Base-by-base conservation (phyloP, 2,797 vertebrate species). In the Danio jaintianensis region DNA sequence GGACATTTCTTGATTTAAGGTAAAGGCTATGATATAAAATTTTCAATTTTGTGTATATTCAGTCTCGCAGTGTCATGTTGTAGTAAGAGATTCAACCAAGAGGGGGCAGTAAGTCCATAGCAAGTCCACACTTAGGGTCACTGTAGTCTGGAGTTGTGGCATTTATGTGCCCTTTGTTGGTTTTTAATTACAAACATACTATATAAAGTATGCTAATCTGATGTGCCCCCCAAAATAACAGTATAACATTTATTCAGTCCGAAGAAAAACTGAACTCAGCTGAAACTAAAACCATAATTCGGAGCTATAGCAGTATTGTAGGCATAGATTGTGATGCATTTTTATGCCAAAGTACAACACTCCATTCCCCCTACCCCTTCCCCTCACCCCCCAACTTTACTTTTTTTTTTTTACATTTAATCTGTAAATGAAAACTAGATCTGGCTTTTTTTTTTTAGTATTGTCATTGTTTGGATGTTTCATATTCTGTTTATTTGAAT, bases 31-130 rank as follows among this genome's bases (percentile, higher is more conserved):
- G 15, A 36, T 68, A 7, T 13, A 36, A 50, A 15, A 48, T 50
- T 2, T 67, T 16, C 38, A 16, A 56, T 22, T 43, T 64, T 71
- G 7, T 47, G 29, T 29, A 69, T 50, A 56, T 48, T 36, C 0
- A 1, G 7, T 20, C 20, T 67, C 38, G 12, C 29, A 22, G 9
- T 64, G n/a, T 79, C 11, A 47, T 69, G 40, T 79, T 75, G 53
- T 68, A 67, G 52, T 40, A 43, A 74, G 62, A 66, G 56, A 75
- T 82, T 56, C 1, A 52, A 52, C 69, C 85, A 81, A 81, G 10
- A 86, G 85, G 85, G 85, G 85, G 85, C 82, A 81, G 82, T 81
- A 82, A 56, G 63, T 64, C 15, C 69, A 78, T 50, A 75, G 64
- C 45, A 42, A 71, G n/a, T 76, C 70, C 16, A 48, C 29, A 48